Conservation (phyloP, 2,888 invertebrate species). For the Myopa tessellatipennis region DNA sequence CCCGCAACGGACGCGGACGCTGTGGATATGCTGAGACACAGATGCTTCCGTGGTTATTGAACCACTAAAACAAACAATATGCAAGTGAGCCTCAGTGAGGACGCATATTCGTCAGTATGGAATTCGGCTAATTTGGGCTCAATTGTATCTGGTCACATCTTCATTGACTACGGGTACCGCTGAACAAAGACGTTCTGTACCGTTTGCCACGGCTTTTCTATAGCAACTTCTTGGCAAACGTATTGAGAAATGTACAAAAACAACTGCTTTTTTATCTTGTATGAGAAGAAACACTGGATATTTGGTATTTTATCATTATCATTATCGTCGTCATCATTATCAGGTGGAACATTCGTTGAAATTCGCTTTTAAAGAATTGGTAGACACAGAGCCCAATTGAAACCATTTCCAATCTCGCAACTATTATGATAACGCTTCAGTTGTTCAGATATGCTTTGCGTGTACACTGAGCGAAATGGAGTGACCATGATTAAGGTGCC, state of each 20-base stretch:
- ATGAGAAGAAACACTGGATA: not conserved
- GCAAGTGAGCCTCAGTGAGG: not conserved
- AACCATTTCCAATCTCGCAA: no score
- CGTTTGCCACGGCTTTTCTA: not conserved
- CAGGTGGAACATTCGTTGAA: no score
- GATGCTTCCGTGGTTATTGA: not conserved
- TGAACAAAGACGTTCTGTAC: not conserved
- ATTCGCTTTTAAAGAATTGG: not conserved
- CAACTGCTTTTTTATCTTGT: not conserved
- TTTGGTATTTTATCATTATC: not conserved
- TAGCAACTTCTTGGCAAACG: not conserved
- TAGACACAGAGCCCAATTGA: not conserved
- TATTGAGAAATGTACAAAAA: no score
- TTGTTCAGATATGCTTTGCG: no score
- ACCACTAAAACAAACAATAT: constrained; percentile 17
- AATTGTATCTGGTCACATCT: constrained; percentile 13
- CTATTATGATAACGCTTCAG: no score
- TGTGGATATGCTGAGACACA: not conserved
- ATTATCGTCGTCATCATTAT: not conserved
- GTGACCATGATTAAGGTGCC: no score
- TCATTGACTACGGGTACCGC: not conserved
- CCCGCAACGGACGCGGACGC: no score
- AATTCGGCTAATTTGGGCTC: constrained; percentile 3
- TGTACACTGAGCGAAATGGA: no score
- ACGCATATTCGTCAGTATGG: not conserved